A percentile compares a stretch with the other conserved stretches of the same genome.
These are phyloP conservation scores for Oncorhynchus gorbuscha DNA, from an alignment of 2,113 vertebrate genomes.

Conservation along the genomic window DNA sequence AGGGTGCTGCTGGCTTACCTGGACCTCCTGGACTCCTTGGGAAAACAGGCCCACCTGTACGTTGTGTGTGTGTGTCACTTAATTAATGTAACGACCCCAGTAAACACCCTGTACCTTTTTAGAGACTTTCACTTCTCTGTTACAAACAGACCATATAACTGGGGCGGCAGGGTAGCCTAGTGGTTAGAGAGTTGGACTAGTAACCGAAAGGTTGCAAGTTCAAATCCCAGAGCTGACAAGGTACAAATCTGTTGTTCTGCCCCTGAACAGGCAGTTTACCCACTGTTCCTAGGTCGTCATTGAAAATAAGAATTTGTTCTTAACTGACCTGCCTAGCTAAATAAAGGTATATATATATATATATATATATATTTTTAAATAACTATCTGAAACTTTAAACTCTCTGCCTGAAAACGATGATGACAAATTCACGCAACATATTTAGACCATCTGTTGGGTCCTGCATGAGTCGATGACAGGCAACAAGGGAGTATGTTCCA, in stretches of 20 bases:
- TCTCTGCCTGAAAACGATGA: neutral
- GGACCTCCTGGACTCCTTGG: conserved; percentile 86
- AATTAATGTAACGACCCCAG: neutral
- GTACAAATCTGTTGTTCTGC: too few relatives aligned
- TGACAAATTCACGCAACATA: neutral
- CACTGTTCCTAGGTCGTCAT: too few relatives aligned
- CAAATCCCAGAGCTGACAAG: too few relatives aligned
- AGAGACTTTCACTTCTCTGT: neutral
- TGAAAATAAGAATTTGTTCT: too few relatives aligned
- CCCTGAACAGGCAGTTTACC: too few relatives aligned
- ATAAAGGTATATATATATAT: too few relatives aligned
- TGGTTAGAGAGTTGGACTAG: too few relatives aligned
- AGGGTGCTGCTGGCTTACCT: conserved; percentile 83
- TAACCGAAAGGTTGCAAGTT: too few relatives aligned
- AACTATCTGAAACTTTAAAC: neutral
- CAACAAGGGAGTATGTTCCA: neutral
- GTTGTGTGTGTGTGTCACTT: conserved; percentile 46
- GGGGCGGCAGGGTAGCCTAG: neutral
- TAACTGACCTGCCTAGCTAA: too few relatives aligned
- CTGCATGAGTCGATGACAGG: neutral
- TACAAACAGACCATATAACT: neutral
- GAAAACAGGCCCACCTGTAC: conserved; percentile 87
- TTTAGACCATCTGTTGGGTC: neutral
- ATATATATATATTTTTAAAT: too few relatives aligned
- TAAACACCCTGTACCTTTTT: neutral